These are phyloP conservation scores for Ochotona princeps DNA, from an alignment of 2,113 vertebrate genomes.

Conservation along the genomic window DNA sequence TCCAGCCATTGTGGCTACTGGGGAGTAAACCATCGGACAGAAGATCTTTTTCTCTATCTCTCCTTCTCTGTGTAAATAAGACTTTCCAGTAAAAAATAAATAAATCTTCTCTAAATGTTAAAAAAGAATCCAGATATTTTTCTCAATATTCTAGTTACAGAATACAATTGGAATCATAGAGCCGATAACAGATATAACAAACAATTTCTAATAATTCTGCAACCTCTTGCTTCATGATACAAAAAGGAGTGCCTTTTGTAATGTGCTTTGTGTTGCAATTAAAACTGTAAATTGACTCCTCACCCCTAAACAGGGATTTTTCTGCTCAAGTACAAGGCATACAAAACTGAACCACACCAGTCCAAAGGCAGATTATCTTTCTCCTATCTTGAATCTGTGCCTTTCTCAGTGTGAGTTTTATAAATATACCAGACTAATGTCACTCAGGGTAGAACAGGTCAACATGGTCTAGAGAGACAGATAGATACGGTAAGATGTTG, in stretches of 20 bases:
- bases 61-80: too few relatives aligned
- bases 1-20: too few relatives aligned
- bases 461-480: neutral
- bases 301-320: neutral
- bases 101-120: too few relatives aligned
- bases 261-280: constrained; percentile 24
- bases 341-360: neutral
- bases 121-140: neutral
- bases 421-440: neutral
- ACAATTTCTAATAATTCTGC: neutral
- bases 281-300: neutral
- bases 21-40: too few relatives aligned
- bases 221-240: neutral
- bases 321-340: neutral
- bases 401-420: neutral
- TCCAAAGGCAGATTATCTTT: neutral
- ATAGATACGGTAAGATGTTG: neutral
- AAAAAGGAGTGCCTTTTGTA: neutral
- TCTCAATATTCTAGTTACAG: neutral
- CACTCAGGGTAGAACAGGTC: neutral
- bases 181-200: neutral
- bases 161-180: neutral
- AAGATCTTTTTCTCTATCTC: too few relatives aligned
- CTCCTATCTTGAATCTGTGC: neutral
- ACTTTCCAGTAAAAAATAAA: too few relatives aligned